phyloP scores from a whole-genome alignment of 2,888 invertebrate species.

The Notodonta ziczac region DNA sequence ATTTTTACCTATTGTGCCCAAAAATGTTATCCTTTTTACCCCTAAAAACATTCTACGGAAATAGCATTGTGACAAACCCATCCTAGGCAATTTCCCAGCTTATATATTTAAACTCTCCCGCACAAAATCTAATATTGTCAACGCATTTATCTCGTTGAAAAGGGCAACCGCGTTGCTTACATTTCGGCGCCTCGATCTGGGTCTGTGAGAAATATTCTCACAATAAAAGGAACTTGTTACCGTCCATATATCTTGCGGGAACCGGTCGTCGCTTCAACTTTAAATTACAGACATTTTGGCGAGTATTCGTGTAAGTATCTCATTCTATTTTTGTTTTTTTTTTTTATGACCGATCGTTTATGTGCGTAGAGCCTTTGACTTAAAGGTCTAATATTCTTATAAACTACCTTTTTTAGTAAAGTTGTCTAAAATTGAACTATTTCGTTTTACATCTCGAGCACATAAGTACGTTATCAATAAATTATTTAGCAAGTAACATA shows the following conservation, averaged over 20 bases:
- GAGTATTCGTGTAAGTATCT: constrained; percentile 27
- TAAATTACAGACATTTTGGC: constrained; percentile 36
- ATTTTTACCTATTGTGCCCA: no score
- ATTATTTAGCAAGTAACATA: no score
- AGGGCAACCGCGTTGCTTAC: constrained; percentile 24
- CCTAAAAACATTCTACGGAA: neutral
- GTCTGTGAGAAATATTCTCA: constrained; percentile 20
- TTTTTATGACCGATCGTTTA: neutral
- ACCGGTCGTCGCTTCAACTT: constrained; percentile 30
- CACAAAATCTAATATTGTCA: constrained; percentile 20
- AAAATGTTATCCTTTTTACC: neutral
- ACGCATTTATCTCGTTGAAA: constrained; percentile 30
- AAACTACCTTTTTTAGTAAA: no score
- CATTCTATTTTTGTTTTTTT: no score
- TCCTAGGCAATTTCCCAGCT: neutral
- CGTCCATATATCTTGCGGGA: constrained; percentile 25
- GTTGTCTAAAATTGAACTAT: no score
- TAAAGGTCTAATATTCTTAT: neutral
- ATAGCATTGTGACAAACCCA: neutral
- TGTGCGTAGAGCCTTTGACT: neutral
- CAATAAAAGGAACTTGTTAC: constrained; percentile 29
- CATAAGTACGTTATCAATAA: no score
- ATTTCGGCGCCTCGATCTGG: constrained; percentile 19
- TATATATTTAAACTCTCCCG: constrained; percentile 1
- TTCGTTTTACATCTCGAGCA: no score